phyloP scores from a whole-genome alignment of 2,888 invertebrate genomes.

The Pegoplata infirma region DNA sequence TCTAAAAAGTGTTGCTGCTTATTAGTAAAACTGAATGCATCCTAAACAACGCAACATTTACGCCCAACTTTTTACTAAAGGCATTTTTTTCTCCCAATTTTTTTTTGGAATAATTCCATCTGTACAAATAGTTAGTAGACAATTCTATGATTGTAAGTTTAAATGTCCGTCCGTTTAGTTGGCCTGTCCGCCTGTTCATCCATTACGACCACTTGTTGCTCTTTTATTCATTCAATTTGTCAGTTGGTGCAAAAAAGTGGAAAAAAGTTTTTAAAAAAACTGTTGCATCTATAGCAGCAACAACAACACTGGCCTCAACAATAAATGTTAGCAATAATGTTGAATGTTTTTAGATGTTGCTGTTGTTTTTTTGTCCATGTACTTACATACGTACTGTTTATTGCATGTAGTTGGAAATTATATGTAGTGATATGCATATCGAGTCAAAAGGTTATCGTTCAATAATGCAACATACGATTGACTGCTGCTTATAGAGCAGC shows the following conservation, averaged over 20 bases:
- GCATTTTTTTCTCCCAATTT: conserved; percentile 24
- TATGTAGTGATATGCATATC: conserved; percentile 55
- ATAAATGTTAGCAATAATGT: conserved; percentile 24
- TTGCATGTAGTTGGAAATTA: conserved; percentile 53
- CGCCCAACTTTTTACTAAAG: conserved; percentile 59
- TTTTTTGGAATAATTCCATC: conserved; percentile 54
- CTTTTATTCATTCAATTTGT: conserved; percentile 78
- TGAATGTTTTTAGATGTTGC: conserved; percentile 14
- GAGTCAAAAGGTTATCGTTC: conserved; percentile 76
- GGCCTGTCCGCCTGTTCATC: conserved; percentile 62
- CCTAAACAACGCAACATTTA: conserved; percentile 60
- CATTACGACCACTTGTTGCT: conserved; percentile 75
- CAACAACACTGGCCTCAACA: conserved; percentile 64
- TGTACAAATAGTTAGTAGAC: conserved; percentile 55
- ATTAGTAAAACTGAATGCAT: conserved; percentile 59
- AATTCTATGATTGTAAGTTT: conserved; percentile 34
- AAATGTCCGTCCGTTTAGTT: conserved; percentile 54
- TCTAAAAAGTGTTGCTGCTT: conserved; percentile 54
- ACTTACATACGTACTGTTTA: conserved; percentile 28
- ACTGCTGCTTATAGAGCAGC: conserved; percentile 62
- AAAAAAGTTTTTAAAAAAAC: conserved; percentile 19
- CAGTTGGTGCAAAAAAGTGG: conserved; percentile 67
- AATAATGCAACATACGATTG: conserved; percentile 51
- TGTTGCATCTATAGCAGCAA: conserved; percentile 47
- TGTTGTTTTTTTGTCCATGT: conserved; percentile 6